phyloP scores from a whole-genome alignment of 2,113 vertebrate species.

The Cololabis saira region DNA sequence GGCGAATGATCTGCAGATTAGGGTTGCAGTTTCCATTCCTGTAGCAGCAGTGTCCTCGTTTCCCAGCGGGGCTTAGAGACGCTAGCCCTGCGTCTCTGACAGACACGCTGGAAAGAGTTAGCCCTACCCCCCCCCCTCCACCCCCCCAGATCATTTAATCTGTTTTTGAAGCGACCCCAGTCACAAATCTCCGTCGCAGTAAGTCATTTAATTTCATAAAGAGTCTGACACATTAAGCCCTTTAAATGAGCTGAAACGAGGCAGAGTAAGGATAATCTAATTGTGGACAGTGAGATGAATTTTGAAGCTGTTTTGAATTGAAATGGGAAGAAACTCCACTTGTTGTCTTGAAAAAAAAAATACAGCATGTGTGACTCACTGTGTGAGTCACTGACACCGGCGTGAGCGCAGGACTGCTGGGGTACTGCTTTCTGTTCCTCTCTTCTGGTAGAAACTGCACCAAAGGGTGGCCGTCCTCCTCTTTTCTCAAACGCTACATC shows the following conservation, averaged over 20 bases:
- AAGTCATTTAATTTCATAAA: background rate
- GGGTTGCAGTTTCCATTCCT: slow-evolving; percentile 66
- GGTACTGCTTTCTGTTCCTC: slow-evolving; percentile 27
- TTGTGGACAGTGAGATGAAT: background rate
- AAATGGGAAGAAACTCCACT: background rate
- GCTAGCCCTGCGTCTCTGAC: background rate
- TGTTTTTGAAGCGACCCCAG: background rate
- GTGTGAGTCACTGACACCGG: slow-evolving; percentile 24
- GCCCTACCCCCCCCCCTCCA: background rate
- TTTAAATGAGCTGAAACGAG: background rate
- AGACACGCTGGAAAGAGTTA: background rate
- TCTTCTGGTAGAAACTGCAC: background rate
- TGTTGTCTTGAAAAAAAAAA: background rate
- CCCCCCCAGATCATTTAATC: background rate
- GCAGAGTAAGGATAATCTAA: background rate
- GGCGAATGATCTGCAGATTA: slow-evolving; percentile 67
- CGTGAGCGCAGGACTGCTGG: background rate
- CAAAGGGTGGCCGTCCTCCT: background rate
- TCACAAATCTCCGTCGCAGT: slow-evolving; percentile 7
- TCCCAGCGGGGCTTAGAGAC: slow-evolving; percentile 26
- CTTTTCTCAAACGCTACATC: slow-evolving; percentile 5
- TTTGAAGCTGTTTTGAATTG: background rate
- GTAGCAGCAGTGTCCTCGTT: slow-evolving; percentile 62
- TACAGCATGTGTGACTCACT: slow-evolving; percentile 9
- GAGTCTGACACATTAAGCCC: background rate